These are phyloP conservation scores for Passer domesticus DNA, from an alignment of 2,113 vertebrate genomes.

Conservation along the genomic window DNA sequence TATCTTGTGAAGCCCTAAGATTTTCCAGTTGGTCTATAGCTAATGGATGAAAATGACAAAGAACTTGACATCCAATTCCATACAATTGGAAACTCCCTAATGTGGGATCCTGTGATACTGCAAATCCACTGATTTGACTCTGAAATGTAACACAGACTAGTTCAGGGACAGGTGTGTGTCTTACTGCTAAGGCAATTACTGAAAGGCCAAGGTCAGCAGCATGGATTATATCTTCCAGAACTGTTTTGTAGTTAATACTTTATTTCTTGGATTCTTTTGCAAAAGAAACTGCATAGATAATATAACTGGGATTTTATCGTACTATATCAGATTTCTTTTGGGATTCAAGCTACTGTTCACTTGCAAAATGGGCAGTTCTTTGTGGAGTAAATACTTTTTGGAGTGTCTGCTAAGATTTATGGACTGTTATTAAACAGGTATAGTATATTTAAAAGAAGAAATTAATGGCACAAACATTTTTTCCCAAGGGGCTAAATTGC, in stretches of 20 bases:
- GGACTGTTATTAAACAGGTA: not conserved
- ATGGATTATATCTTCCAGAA: not conserved
- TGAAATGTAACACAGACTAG: not conserved
- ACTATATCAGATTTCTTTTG: not conserved
- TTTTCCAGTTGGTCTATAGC: not conserved
- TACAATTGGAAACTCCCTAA: not conserved
- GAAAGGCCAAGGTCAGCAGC: not conserved
- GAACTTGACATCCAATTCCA: not conserved
- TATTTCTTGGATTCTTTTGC: not conserved
- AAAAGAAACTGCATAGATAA: not conserved
- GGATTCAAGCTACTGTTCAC: not conserved
- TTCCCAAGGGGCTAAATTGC: not conserved
- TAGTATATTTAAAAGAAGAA: conserved; percentile 24
- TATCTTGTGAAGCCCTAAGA: not conserved
- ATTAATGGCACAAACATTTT: not conserved
- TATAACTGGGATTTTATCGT: not conserved
- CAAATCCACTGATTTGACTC: not conserved
- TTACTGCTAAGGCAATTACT: not conserved
- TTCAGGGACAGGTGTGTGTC: not conserved
- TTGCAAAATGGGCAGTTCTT: not conserved
- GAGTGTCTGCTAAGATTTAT: not conserved
- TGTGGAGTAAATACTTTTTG: not conserved
- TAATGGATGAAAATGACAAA: not conserved
- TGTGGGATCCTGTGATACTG: not conserved
- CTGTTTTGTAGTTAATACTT: not conserved